Base-by-base conservation (phyloP, 2,888 invertebrate genomes). In the Drosophila neutralis region DNA sequence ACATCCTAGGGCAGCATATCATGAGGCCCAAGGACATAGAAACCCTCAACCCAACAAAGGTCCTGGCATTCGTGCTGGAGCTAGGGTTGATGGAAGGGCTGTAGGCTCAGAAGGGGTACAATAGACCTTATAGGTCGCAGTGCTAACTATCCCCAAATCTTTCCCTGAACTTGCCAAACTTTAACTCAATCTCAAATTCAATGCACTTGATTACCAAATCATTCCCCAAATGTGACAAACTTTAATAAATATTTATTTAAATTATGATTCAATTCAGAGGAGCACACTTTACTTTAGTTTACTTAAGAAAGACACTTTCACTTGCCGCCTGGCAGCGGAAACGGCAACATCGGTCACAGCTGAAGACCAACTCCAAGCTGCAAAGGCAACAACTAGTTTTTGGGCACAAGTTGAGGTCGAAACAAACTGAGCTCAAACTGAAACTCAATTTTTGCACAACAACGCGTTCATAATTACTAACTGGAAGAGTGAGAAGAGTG, bases 381-480 rank as follows among this genome's bases (percentile, higher is more conserved):
- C n/a, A 42, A 10, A 24, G n/a, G 38, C 24, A 35, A 52, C 10
- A 56, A 71, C 59, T 80, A 78, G 71, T 69, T 64, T 24, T 45
- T 15, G 45, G 53, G 68, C 65, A 65, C 66, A 83, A 85, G 74
- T 81, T 87, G 79, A 65, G 70, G 72, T 69, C 63, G 61, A 82
- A 83, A 74, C 88, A 83, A 87, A 85, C 83, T 85, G 48, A 73
- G 64, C 65, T 65, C 27, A 60, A 65, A 68, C 62, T 74, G 59
- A 77, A 85, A 85, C 83, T 85, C 86, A 86, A 85, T 87, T 85
- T 88, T 82, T 82, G 85, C 85, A 88, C 73, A 73, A 85, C 85
- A 85, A 85, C 88, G 88, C 86, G 85, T 60, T 65, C 88, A 86
- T 85, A 85, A 85, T 85, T 85, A 85, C 57, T 31, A 38, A 56